Evolutionary conservation across 2,797 vertebrate genomes (phyloP).

Genomic region (Tapirus indicus): DNA sequence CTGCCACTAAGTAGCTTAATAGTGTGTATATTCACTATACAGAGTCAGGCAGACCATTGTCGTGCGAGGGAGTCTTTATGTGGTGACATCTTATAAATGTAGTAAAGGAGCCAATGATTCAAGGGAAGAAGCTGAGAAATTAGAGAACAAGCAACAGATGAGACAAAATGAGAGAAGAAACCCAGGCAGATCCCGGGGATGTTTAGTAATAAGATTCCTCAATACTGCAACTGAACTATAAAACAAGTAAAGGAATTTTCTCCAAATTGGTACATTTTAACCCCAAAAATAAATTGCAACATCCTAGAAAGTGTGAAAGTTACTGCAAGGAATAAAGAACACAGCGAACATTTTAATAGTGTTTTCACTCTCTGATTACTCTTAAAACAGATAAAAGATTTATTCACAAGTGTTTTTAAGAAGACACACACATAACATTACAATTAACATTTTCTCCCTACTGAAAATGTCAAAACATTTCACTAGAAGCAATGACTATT

Average conservation of each 20-base stretch:
- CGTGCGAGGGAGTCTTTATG: neutral
- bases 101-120: neutral
- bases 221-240: neutral
- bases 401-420: constrained; percentile 64
- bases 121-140: neutral
- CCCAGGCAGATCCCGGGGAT: neutral
- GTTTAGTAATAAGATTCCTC: neutral
- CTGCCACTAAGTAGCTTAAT: neutral
- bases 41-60: neutral
- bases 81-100: neutral
- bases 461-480: constrained; percentile 76
- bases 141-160: neutral
- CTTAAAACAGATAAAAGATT: constrained; percentile 67
- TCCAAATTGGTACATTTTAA: neutral
- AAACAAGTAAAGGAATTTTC: neutral
- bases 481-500: constrained; percentile 44
- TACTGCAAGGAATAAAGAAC: neutral
- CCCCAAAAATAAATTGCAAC: neutral
- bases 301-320: constrained; percentile 10
- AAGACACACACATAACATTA: constrained; percentile 64
- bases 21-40: neutral
- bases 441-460: constrained; percentile 71
- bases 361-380: constrained; percentile 33
- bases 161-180: neutral
- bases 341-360: constrained; percentile 3